Evolutionary conservation across 2,797 vertebrate genomes (phyloP), one percentile per base, ranked within the genome.

Genomic region (Ctenosaura bakeri): DNA sequence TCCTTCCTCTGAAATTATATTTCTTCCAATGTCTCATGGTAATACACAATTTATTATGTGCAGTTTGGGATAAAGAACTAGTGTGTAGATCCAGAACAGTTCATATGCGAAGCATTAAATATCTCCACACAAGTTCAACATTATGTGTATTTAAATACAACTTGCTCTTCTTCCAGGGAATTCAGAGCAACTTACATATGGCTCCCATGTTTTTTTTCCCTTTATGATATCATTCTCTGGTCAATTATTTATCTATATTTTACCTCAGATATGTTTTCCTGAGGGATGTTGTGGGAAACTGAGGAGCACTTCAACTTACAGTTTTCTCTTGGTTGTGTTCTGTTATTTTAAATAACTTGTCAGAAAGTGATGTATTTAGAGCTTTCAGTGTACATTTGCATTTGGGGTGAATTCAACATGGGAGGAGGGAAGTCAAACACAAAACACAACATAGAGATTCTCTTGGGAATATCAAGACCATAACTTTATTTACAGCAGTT

Each of bases 121-220:
- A 52, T 35, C 64, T n/a, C 26, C 26, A 2, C 0, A 0, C 59
- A 81, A 83, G 10, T 89, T 76, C 62, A 76, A 14, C 32, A 20
- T 80, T 81, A 54, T 26, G 56, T 50, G n/a, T n/a, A 32, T 54
- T 6, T 54, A 80, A 7, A 16, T 80, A 18, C n/a, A 52, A 54
- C 16, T 29, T 59, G 20, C 1, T 64, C 22, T 83, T 56, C 52
- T 83, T 56, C 32, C 35, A 38, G 35, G 56, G 20, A 38, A 59
- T 83, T 64, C 35, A 6, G n/a, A 14, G n/a, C 35, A 42, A 13
- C 38, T 24, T 42, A 29, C 35, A 16, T 42, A 83, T 42, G 12
- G 56, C 56, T 64, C 24, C 56, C n/a, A 42, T 22, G 35, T 62
- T 4, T 6, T 42, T 13, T 1, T 1, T 0, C 6, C 13, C 29